phyloP scores from a whole-genome alignment of 2,888 invertebrate species.

The Schizaphis graminum region DNA sequence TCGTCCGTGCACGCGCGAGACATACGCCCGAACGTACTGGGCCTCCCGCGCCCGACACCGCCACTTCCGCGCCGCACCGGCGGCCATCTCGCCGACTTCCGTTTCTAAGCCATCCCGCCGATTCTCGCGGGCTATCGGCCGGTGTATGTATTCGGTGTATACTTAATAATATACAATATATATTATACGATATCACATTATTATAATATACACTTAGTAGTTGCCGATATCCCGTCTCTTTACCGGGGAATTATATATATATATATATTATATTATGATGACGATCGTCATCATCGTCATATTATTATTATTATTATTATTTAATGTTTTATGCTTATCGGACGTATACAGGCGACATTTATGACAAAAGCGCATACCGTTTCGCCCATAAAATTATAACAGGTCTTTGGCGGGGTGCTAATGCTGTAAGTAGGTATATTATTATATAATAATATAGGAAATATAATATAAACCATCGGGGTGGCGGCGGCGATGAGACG shows the following conservation, averaged over 20 bases:
- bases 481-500: background rate
- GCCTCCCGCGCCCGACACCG: no score
- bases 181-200: background rate
- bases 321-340: background rate
- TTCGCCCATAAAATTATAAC: background rate
- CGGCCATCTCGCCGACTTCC: background rate
- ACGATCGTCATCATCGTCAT: background rate
- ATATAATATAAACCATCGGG: background rate
- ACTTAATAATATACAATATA: no score
- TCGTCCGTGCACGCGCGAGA: background rate
- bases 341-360: background rate
- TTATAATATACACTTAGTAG: background rate
- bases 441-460: background rate
- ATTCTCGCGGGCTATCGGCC: background rate
- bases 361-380: background rate
- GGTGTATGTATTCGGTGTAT: background rate
- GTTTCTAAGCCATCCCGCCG: background rate
- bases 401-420: background rate
- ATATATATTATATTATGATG: background rate
- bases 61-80: background rate
- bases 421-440: no score
- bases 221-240: background rate
- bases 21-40: background rate
- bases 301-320: background rate
- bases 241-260: background rate